A percentile compares a stretch with the other conserved stretches of the same genome.
Conservation (phyloP, 2,888 invertebrate genomes). For the Anthrax anthrax region DNA sequence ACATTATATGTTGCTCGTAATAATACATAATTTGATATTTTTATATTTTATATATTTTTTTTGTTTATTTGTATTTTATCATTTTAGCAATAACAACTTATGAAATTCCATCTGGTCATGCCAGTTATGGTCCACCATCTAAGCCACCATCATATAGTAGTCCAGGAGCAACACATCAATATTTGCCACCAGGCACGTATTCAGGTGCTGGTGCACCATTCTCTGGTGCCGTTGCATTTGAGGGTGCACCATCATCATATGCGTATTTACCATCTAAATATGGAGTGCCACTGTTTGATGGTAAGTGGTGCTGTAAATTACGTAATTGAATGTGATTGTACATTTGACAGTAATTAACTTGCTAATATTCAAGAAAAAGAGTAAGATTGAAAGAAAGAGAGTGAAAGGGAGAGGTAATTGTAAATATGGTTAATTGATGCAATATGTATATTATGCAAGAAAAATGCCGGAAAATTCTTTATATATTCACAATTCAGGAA, state of each 20-base stretch:
- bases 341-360: too few relatives aligned
- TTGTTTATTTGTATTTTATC: background rate
- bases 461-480: too few relatives aligned
- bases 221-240: slow-evolving; percentile 29
- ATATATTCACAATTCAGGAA: too few relatives aligned
- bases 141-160: slow-evolving; percentile 29
- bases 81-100: slow-evolving; percentile 29
- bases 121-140: slow-evolving; percentile 31
- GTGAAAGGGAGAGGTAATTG: too few relatives aligned
- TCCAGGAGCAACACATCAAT: slow-evolving; percentile 25
- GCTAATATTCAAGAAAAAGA: too few relatives aligned
- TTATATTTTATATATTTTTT: background rate
- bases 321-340: too few relatives aligned
- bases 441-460: too few relatives aligned
- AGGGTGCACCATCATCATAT: slow-evolving; percentile 21
- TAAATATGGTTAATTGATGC: too few relatives aligned
- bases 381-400: too few relatives aligned
- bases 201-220: slow-evolving; percentile 23
- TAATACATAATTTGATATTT: too few relatives aligned
- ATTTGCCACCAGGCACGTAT: slow-evolving; percentile 23
- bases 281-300: slow-evolving; percentile 6
- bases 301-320: slow-evolving; percentile 2
- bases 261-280: slow-evolving; percentile 6
- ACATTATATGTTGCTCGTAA: too few relatives aligned
- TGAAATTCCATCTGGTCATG: slow-evolving; percentile 26